Base-by-base conservation (phyloP, 2,113 vertebrate species). In the Catharus fuscescens region DNA sequence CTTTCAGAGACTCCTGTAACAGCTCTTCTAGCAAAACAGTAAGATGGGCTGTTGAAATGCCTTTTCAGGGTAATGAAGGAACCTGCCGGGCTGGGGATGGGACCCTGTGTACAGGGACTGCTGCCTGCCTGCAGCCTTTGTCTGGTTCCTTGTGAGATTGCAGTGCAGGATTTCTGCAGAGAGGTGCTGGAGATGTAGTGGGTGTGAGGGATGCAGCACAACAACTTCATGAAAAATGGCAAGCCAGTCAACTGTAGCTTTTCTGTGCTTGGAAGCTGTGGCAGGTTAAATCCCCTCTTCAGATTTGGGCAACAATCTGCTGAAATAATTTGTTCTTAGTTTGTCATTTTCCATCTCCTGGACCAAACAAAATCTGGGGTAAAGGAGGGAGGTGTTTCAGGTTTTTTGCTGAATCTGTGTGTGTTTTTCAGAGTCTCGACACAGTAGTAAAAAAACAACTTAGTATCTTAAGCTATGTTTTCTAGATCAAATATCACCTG, bases 131-230 rank as follows among this genome's bases (percentile, higher is more conserved):
- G 0, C 26, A 34, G 15, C 38, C 31, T 62, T 64, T 3, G 3
- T n/a, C 20, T 15, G 3, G 17, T 23, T 36, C 2, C 24, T 32
- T 3, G 1, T 17, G 52, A 34, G 26, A 5, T 2, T 18, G 29
- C 32, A 25, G 1, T 10, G 31, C 19, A 48, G 47, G 64, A 26
- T 81, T 74, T 53, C 40, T 53, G 32, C 77, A 52, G 47, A 8
- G 59, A 8, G 20, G 16, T 85, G 44, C 44, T 67, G 61, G 45
- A 76, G 31, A 2, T 26, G 1, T 2, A 10, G 23, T 26, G 11
- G 4, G 8, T n/a, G 21, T 38, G 19, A 71, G 72, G 14, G 10
- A 23, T 71, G 36, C 18, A 36, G 31, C 42, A 32, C 53, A 73
- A 23, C 2, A 2, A 3, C 25, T 23, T 36, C 5, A 29, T 25